Base-by-base conservation (phyloP, 2,888 invertebrate genomes). In the Leistus spinibarbis region DNA sequence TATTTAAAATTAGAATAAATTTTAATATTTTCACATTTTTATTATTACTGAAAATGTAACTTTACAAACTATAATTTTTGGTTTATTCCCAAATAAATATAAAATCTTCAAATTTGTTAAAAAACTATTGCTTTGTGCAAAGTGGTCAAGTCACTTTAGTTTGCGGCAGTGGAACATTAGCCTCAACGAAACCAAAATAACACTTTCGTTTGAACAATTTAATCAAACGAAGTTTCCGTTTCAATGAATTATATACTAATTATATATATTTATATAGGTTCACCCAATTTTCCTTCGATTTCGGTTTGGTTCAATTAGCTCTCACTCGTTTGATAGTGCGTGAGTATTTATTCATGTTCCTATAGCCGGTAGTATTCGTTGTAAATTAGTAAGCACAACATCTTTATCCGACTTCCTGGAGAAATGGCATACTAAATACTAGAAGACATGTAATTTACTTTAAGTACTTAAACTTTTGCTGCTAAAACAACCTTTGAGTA, bases 391-490 rank as follows among this genome's bases (percentile, higher is more conserved):
- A 40, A 40, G 10, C 40, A 40, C 40, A 40, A 7, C 71, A 53
- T 65, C 65, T 54, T 71, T 71, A 71, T 71, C 71, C 22, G 53
- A 73, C 73, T 73, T 73, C 73, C 73, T 73, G 67, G 73, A 73
- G 73, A 73, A 73, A 73, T 67, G 67, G 67, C 73, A 73, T 57
- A 73, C 67, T 67, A 66, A 72, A 66, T 62, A 64, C 71, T 53
- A 64, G 63, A 53, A 16, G 54, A 56, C 72, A 65, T 65, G 72
- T 56, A 65, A 72, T 72, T 72, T 57, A 73, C 67, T 73, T 53
- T 67, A 71, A 67, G 73, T 73, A 73, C 73, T 73, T 73, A 60
- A 67, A 73, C 73, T 67, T 73, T 73, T 66, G 66, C 16, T 66
- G 57, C 4, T 72, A 54, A 71, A 64, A 71, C 71, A 71, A 54